Base-by-base conservation (phyloP, 2,888 invertebrate genomes). In the Pandemis heparana region DNA sequence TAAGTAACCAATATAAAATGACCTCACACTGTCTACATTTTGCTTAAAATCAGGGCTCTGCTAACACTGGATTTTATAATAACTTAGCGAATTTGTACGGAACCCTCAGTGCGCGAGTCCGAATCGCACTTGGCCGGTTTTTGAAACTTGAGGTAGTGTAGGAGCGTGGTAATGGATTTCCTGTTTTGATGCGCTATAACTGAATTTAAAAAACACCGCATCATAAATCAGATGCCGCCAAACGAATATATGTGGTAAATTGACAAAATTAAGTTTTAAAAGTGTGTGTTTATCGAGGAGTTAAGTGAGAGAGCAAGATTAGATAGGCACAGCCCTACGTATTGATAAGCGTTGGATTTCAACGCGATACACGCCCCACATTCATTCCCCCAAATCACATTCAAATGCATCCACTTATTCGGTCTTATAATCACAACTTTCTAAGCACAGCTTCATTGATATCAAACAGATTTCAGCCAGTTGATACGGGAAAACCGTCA, bases 281-380 rank as follows among this genome's bases (percentile, higher is more conserved):
- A 67, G 56, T 63, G 51, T 59, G 39, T 84, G 76, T 85, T 89
- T 88, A 90, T 90, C 89, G 85, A 80, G 80, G 80, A 85, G 80
- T 79, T 85, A 86, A 88, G 86, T 89, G 85, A 84, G 85, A 87
- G 84, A 86, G 84, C 81, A 84, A 89, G 92, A 93, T 92, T 87
- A 92, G 92, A 92, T 93, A 91, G 83, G 80, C 84, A 82, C 88
- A 88, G 87, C 92, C 92, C 92, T 92, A 89, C 84, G 81, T 77
- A 77, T 73, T 86, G 92, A 92, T 92, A 92, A 90, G 79, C 81
- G 79, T 82, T 81, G 87, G 86, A 90, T 90, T 90, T 88, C 87
- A 85, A 80, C 82, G 82, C 83, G 77, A 84, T 83, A 83, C 84
- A 87, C 86, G 87, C 85, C 84, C 84, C 78, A 83, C 80, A 79